These are phyloP conservation scores for Neomonachus schauinslandi DNA, from an alignment of 2,113 vertebrate species.

Conservation along the genomic window DNA sequence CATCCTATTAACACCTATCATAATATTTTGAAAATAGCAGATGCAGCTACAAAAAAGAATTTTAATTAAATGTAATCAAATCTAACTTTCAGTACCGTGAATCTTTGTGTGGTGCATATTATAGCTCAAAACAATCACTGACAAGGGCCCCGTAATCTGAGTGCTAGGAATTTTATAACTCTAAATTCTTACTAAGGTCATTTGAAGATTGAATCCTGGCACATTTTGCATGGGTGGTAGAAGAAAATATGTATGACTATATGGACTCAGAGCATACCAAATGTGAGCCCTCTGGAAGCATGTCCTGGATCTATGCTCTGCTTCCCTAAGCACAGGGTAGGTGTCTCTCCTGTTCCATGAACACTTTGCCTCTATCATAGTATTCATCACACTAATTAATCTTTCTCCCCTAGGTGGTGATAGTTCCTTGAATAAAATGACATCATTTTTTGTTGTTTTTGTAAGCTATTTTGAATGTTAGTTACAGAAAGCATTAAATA, in stretches of 20 bases:
- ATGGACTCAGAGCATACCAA: fast-evolving
- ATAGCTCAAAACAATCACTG: not conserved
- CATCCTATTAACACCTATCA: not conserved
- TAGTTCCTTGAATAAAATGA: not conserved
- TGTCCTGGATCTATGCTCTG: no score
- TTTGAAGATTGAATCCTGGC: not conserved
- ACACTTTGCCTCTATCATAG: not conserved
- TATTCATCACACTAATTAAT: not conserved
- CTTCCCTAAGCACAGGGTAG: not conserved
- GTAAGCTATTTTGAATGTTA: not conserved
- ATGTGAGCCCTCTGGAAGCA: not conserved
- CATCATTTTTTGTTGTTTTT: not conserved
- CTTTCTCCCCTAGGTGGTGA: not conserved
- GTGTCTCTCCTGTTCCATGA: no score
- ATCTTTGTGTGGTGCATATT: not conserved
- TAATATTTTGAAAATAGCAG: not conserved
- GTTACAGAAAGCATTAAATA: not conserved
- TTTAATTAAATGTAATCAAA: not conserved
- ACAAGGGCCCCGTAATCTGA: not conserved
- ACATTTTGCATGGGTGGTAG: not conserved
- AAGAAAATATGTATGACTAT: not conserved
- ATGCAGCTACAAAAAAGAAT: not conserved
- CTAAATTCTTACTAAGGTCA: not conserved
- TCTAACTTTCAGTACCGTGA: not conserved
- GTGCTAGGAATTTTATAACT: not conserved